Percentiles rank a stretch among this genome's conserved stretches.
Evolutionary conservation across 1,140 invertebrate species (phyloP).

Genomic region (Hyles vespertilio): DNA sequence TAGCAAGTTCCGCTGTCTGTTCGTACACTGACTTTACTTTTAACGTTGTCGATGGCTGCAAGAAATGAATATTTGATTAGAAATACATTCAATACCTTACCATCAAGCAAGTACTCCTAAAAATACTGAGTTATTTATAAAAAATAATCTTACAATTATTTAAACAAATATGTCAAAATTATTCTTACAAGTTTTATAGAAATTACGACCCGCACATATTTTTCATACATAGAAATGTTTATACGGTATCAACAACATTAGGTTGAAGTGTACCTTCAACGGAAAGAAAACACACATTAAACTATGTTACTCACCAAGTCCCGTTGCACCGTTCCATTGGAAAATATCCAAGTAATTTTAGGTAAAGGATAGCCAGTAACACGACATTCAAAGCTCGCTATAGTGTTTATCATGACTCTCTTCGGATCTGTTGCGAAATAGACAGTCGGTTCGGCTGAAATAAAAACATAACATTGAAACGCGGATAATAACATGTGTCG

Average conservation of each 20-base stretch:
- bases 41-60: conserved; percentile 20
- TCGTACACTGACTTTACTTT: conserved; percentile 25
- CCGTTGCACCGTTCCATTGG: conserved; percentile 23
- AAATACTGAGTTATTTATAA: too few relatives aligned
- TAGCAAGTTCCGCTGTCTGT: conserved; percentile 29
- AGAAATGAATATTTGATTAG: conserved; percentile 1
- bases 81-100: neutral
- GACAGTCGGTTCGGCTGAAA: conserved; percentile 33
- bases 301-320: conserved; percentile 15
- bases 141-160: too few relatives aligned
- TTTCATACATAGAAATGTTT: too few relatives aligned
- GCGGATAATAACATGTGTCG: neutral
- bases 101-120: too few relatives aligned
- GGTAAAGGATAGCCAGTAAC: conserved; percentile 50
- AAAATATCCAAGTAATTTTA: conserved; percentile 41
- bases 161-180: too few relatives aligned
- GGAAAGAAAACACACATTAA: too few relatives aligned
- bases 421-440: conserved; percentile 24
- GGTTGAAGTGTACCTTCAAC: too few relatives aligned
- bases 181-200: too few relatives aligned
- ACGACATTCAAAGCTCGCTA: conserved; percentile 34
- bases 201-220: too few relatives aligned
- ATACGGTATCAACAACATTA: too few relatives aligned
- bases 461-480: conserved; percentile 4
- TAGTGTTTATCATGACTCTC: conserved; percentile 23